Evolutionary conservation across 2,113 vertebrate genomes (phyloP).

Genomic region (Leptocoma aspasia): DNA sequence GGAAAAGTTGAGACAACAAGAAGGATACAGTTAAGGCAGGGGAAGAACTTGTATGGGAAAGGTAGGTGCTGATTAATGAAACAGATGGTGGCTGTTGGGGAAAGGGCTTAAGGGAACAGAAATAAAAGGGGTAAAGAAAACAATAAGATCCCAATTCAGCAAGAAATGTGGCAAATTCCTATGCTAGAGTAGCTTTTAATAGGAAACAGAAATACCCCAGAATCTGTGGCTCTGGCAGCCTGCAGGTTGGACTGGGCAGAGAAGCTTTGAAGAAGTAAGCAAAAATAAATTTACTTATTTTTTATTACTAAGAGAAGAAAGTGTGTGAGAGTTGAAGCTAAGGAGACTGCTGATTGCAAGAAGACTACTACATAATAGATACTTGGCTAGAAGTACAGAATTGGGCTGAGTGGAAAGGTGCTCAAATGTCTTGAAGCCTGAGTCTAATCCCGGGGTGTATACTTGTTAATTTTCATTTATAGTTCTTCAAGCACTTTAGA

Average conservation of each 20-base stretch:
- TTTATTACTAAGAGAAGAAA: neutral
- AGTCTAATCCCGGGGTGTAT: neutral
- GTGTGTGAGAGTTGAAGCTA: neutral
- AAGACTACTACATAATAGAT: neutral
- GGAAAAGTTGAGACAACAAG: constrained; percentile 28
- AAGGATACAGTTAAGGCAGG: neutral
- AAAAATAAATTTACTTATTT: neutral
- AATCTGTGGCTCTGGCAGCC: neutral
- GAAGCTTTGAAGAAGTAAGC: neutral
- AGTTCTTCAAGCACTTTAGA: neutral
- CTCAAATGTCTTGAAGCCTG: neutral
- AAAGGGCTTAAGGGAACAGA: neutral
- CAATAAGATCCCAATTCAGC: neutral
- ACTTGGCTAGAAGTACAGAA: neutral
- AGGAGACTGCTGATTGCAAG: neutral
- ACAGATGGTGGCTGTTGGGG: neutral
- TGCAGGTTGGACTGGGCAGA: neutral
- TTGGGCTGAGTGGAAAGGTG: neutral
- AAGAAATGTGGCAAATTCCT: neutral
- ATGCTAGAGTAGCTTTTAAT: neutral
- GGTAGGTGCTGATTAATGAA: neutral
- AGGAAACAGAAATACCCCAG: neutral
- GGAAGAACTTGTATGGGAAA: neutral
- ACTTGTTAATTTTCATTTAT: neutral
- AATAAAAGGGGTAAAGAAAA: neutral